phyloP scores from a whole-genome alignment of 2,113 vertebrate species.

The Crypturellus undulatus region DNA sequence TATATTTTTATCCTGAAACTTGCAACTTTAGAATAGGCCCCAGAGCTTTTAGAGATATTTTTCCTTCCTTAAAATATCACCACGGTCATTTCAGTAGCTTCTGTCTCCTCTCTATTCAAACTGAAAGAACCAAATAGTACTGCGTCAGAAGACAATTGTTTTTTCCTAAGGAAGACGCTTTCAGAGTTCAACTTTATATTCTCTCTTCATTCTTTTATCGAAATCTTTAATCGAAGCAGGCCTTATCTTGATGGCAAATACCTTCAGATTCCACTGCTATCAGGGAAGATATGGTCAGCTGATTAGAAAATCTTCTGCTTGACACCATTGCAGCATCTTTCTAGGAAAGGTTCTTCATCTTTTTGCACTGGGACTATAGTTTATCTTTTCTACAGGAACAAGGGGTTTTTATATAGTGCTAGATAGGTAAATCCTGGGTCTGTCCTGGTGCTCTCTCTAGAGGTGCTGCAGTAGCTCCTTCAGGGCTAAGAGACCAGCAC shows the following conservation, averaged over 20 bases:
- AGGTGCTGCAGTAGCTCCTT: neutral
- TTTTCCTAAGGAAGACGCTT: neutral
- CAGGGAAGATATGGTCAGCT: neutral
- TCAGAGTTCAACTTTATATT: neutral
- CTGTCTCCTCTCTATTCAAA: constrained; percentile 63
- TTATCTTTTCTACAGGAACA: neutral
- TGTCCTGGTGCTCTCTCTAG: neutral
- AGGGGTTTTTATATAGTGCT: neutral
- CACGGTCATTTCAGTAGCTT: constrained; percentile 31
- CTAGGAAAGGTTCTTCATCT: neutral
- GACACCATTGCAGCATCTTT: neutral
- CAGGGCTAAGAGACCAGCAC: neutral
- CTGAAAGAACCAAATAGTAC: neutral
- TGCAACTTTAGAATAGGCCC: constrained; percentile 6
- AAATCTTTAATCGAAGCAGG: neutral
- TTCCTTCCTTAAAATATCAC: constrained; percentile 64
- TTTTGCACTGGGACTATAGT: neutral
- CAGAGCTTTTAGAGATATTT: constrained; percentile 10
- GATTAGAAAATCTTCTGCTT: neutral
- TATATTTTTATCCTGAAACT: constrained; percentile 26
- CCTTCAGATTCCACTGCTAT: neutral
- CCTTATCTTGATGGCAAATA: neutral
- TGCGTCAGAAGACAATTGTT: neutral
- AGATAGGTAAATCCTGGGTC: neutral
- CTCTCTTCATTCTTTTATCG: neutral